Evolutionary conservation across 2,888 invertebrate genomes (phyloP).

Genomic region (Pandemis cinnamomeana): DNA sequence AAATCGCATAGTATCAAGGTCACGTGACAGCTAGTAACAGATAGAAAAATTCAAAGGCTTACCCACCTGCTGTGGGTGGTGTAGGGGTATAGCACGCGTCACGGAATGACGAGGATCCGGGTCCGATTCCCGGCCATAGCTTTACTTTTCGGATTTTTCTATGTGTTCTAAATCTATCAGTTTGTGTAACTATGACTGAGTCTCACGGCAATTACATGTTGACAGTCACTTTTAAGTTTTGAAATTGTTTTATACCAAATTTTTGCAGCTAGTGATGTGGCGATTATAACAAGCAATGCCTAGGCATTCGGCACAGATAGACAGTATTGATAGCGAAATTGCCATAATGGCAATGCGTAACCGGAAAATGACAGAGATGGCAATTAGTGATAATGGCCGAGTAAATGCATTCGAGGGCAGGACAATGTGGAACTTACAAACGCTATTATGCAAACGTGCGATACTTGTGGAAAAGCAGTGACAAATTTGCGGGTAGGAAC

Average conservation of each 20-base stretch:
- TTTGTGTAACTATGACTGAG: too few relatives aligned
- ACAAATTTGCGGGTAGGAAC: background rate
- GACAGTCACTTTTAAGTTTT: too few relatives aligned
- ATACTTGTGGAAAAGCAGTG: slow-evolving; percentile 40
- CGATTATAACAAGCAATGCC: slow-evolving; percentile 17
- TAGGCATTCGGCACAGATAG: slow-evolving; percentile 61
- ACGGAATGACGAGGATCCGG: too few relatives aligned
- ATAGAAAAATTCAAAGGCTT: too few relatives aligned
- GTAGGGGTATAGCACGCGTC: too few relatives aligned
- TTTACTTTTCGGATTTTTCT: too few relatives aligned
- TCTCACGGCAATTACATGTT: too few relatives aligned
- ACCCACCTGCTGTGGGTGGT: too few relatives aligned
- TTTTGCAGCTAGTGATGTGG: slow-evolving; percentile 4
- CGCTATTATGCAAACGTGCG: slow-evolving; percentile 49
- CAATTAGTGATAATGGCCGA: slow-evolving; percentile 74
- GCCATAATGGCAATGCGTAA: slow-evolving; percentile 80
- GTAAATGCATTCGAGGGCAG: slow-evolving; percentile 58
- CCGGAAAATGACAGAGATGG: slow-evolving; percentile 82
- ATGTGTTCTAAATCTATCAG: too few relatives aligned
- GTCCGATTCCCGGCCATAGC: too few relatives aligned
- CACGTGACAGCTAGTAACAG: too few relatives aligned
- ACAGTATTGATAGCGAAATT: slow-evolving; percentile 62
- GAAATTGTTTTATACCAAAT: background rate
- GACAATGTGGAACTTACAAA: slow-evolving; percentile 59
- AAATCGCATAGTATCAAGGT: too few relatives aligned